Percentiles rank a stretch among this genome's conserved stretches.
Conservation (phyloP, 2,797 vertebrate genomes). For the Scleropages formosus region DNA sequence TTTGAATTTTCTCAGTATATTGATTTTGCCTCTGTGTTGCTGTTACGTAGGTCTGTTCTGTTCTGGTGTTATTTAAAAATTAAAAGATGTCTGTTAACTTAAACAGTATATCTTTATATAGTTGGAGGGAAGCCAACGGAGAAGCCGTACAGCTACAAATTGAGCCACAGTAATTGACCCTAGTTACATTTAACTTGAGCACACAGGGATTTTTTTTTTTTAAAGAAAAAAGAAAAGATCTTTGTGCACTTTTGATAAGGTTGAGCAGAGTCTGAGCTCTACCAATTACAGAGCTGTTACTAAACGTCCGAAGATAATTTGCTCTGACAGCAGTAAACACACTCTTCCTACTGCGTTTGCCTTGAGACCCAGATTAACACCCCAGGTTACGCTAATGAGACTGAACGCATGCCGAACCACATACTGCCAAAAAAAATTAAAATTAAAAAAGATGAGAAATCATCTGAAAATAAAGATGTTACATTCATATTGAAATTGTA, state of each 20-base stretch:
- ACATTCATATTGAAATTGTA: background rate
- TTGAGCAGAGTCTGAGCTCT: conserved; percentile 18
- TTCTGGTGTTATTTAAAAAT: no score
- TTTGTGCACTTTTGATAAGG: conserved; percentile 21
- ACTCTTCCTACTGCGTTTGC: conserved; percentile 30
- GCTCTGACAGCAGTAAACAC: conserved; percentile 27
- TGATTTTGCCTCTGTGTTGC: no score
- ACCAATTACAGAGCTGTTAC: background rate
- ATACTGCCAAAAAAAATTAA: background rate
- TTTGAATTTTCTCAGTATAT: no score
- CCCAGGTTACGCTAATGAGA: conserved; percentile 14
- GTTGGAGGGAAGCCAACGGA: no score
- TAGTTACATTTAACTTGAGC: conserved; percentile 11
- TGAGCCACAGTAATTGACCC: conserved; percentile 10
- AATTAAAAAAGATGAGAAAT: background rate
- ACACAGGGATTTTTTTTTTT: no score
- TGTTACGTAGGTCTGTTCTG: no score
- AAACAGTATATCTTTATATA: no score
- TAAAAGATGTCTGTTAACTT: no score
- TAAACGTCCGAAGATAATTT: conserved; percentile 7
- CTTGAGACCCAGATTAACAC: conserved; percentile 33
- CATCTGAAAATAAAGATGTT: conserved; percentile 2
- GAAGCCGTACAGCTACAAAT: no score
- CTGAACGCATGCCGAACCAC: background rate
- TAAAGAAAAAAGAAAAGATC: conserved; percentile 21